phyloP scores from a whole-genome alignment of 2,888 invertebrate genomes.

The Oxycera nigricornis region DNA sequence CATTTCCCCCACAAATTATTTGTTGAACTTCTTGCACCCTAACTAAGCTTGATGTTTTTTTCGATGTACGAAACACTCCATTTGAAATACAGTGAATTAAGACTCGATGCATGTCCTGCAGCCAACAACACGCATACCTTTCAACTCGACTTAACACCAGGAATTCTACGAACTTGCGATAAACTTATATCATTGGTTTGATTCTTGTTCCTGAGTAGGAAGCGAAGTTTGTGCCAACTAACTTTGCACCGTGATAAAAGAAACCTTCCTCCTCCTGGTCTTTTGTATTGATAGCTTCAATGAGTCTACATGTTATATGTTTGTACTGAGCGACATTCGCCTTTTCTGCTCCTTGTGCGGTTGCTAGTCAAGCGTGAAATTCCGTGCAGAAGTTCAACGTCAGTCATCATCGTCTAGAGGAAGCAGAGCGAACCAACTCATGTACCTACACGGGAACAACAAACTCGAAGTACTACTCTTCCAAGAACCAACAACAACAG shows the following conservation, averaged over 20 bases:
- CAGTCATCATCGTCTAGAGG: slow-evolving; percentile 15
- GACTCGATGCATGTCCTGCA: slow-evolving; percentile 15
- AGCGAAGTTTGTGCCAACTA: no score
- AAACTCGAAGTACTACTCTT: slow-evolving; percentile 5
- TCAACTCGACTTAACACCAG: slow-evolving; percentile 31
- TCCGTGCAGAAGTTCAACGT: slow-evolving; percentile 45
- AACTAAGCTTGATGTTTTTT: no score
- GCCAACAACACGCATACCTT: slow-evolving; percentile 18
- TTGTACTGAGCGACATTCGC: background rate
- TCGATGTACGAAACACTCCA: slow-evolving; percentile 15
- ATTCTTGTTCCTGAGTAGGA: background rate
- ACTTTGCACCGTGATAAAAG: background rate
- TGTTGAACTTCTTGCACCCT: background rate
- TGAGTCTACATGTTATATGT: background rate
- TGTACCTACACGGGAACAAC: background rate
- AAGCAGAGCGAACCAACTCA: background rate
- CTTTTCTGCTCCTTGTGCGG: background rate
- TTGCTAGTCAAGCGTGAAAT: slow-evolving; percentile 43
- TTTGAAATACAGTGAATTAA: background rate
- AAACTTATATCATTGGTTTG: slow-evolving; percentile 5
- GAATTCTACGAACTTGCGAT: slow-evolving; percentile 40
- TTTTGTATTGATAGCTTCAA: background rate
- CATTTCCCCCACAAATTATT: slow-evolving; percentile 1
- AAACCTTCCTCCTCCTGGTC: background rate
- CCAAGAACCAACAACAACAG: slow-evolving; percentile 40